Evolutionary conservation across 2,888 invertebrate genomes (phyloP), one percentile per base, ranked within the genome.

Genomic region (Platycnemis pennipes): DNA sequence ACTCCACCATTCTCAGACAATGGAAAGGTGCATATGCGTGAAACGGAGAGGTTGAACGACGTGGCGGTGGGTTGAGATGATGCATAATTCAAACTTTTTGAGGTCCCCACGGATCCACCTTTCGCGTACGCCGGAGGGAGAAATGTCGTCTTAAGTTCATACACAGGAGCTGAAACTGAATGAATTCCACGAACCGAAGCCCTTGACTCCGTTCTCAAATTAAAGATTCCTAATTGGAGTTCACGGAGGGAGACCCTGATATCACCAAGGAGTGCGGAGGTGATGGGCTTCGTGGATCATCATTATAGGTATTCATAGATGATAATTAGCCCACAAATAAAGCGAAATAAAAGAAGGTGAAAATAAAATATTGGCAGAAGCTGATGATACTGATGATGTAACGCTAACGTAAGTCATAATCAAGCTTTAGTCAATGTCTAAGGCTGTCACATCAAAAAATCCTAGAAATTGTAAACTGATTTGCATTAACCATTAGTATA

Each of bases 1-100:
- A 53, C 63, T 1, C 77, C 11, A 26, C 1, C 31, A 77, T 37
- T 37, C 77, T 77, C 77, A 77, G 77, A 77, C 77, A 77, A 77
- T 77, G 37, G 77, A 31, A 77, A 26, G 77, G 37, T 37, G 77
- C 77, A 77, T 77, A 16, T 77, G 77, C 77, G 77, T 37, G 77
- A 77, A 77, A 37, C 77, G 31, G 77, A 77, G 77, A 37, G 77
- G 77, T 2, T 77, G 77, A 77, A 77, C 37, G 77, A 77, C 77
- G 77, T 77, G 77, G 11, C 77, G 37, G 11, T 37, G 37, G 77
- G 37, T 37, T 77, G 77, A 37, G 2, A 77, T 77, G 77, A 37
- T 77, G 77, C 77, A 77, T 77, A 77, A 77, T 77, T 77, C 77
- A 37, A 77, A 77, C 77, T 37, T 63, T 11, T 37, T 77, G 77